Evolutionary conservation across 2,888 invertebrate species (phyloP), one percentile per base, ranked within the genome.

Genomic region (Amiota mariae): DNA sequence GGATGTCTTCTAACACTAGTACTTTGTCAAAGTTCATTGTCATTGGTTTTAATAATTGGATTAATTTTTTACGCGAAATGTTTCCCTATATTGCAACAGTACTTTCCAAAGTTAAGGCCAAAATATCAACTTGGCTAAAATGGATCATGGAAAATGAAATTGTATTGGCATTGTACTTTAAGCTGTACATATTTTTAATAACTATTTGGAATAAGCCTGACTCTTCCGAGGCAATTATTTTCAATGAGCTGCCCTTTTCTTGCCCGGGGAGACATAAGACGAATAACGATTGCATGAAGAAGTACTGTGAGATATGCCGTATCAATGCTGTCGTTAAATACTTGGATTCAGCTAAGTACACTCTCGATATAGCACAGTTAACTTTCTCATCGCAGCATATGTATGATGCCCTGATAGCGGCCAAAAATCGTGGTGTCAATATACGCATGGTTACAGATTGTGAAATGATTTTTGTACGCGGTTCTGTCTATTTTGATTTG

Each of bases 391-490:
- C 73, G 24, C 18, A 1, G 0, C 0, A 9, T 8, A 6, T 77
- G 0, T 67, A 46, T 8, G 3, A 51, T 0, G 74, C 74, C 9
- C 56, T 77, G 6, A 1, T 70, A 10, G 24, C 10, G 9, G 77
- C 77, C 13, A 54, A 63, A 24, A 2, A 47, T 0, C 74, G 77
- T 2, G 77, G 77, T 10, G 67, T 76, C 8, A 4, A 13, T 0
- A 46, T 77, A 12, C 77, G 77, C n/a, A 20, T 77, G 12, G 57
- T 77, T 10, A 72, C 73, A 12, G 77, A 77, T 12, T 0, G 15
- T 11, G 70, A 76, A 15, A 77, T 77, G 77, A 0, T 74, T n/a
- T 11, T 1, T 24, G 24, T 73, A 0, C 70, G 67, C 8, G 72
- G 74, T 0, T 72, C 76, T 8, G 57, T 51, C 24, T 9, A 20